Percentiles rank a stretch among this genome's conserved stretches.
Evolutionary conservation across 2,113 vertebrate species (phyloP).

Genomic region (Bubalus kerabau): DNA sequence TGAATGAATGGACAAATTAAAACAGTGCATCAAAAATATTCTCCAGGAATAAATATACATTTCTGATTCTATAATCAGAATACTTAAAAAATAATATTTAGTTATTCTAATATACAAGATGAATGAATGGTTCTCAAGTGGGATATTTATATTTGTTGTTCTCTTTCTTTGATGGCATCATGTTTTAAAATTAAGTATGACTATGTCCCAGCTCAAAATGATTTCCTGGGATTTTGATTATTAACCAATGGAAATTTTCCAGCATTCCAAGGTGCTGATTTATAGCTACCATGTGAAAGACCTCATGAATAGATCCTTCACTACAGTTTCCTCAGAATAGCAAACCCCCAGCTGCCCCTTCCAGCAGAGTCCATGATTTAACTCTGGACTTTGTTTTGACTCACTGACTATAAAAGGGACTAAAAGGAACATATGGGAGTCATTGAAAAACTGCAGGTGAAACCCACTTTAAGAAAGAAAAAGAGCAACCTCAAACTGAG

Average conservation of each 20-base stretch:
- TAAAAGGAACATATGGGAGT: not conserved
- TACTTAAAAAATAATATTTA: constrained; percentile 24
- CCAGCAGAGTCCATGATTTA: constrained; percentile 35
- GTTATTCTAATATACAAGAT: constrained; percentile 15
- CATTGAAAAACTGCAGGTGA: not conserved
- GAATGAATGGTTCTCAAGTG: constrained; percentile 17
- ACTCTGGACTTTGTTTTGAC: constrained; percentile 50
- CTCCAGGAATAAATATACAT: not conserved
- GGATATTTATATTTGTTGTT: constrained; percentile 41
- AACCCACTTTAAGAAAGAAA: not conserved
- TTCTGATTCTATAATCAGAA: not conserved
- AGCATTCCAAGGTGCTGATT: constrained; percentile 54
- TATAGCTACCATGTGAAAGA: constrained; percentile 43
- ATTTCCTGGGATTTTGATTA: constrained; percentile 48
- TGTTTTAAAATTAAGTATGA: constrained; percentile 65
- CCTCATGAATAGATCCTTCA: constrained; percentile 53
- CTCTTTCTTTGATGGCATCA: constrained; percentile 48
- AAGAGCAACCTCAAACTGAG: not conserved
- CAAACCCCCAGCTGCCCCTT: constrained; percentile 33
- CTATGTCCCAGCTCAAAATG: not conserved
- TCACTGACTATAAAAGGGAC: constrained; percentile 30
- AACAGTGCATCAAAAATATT: not conserved
- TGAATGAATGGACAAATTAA: not conserved
- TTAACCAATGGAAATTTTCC: constrained; percentile 45
- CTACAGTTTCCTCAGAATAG: constrained; percentile 62